Conservation (phyloP, 2,888 invertebrate species). For the Brachyptera putata region DNA sequence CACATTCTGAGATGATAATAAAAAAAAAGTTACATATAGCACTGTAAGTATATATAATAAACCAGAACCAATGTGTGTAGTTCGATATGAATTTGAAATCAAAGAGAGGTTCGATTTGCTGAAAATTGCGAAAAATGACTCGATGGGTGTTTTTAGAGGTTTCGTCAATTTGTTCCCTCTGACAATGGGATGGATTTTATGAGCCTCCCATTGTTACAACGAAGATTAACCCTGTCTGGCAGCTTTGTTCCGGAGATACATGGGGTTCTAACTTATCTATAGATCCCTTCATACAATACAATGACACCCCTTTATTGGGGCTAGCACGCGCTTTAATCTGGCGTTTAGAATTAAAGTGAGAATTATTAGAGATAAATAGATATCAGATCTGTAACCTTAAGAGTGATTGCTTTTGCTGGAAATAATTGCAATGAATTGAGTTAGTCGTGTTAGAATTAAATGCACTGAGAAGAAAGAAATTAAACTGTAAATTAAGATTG, state of each 20-base stretch:
- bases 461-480: no score
- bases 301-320: background rate
- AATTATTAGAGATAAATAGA: background rate
- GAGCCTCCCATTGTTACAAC: background rate
- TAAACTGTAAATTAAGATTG: no score
- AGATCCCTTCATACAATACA: background rate
- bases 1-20: no score
- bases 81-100: no score
- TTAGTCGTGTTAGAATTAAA: no score
- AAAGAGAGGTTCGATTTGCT: background rate
- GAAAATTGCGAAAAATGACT: background rate
- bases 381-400: background rate
- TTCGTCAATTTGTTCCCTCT: background rate
- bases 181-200: background rate
- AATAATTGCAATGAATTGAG: no score
- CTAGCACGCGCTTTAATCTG: constrained; percentile 9
- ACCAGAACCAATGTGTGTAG: no score
- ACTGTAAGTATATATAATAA: no score
- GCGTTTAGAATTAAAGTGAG: constrained; percentile 13
- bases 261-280: background rate
- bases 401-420: no score
- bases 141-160: background rate
- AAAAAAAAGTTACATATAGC: no score
- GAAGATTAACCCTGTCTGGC: background rate
- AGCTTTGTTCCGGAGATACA: background rate